Evolutionary conservation across 2,113 vertebrate species (phyloP), one percentile per base, ranked within the genome.

Genomic region (Anseranas semipalmata): DNA sequence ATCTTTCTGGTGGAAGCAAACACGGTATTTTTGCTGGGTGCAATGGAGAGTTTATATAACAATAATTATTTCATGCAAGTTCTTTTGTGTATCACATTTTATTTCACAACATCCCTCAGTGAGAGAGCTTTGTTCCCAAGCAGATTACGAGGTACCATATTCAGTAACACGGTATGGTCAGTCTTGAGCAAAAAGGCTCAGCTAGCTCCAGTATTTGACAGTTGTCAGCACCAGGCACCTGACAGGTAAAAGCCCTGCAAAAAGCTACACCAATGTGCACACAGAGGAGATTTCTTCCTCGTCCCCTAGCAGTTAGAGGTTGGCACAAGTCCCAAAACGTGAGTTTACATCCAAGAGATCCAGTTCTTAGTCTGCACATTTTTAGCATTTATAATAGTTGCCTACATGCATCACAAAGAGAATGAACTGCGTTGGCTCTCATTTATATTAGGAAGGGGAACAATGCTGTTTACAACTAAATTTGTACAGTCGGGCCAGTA

Each of bases 11-110:
- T 33, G 74, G 79, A 21, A 55, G 37, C 3, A 6, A 56, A 25
- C 1, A 2, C 2, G 24, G n/a, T 0, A 3, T n/a, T 21, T 27
- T 10, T 68, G 41, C 1, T 15, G 78, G 90, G 66, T 22, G 35
- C 76, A 65, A 15, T 0, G 22, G n/a, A 35, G 68, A 56, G 52
- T 28, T 80, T 37, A 33, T 0, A 5, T 33, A 7, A 46, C 59
- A 68, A 62, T 12, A 25, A 30, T 27, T 22, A 6, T 56, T 67
- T 56, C 75, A 19, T 1, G 74, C 82, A 50, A 76, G 21, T 4
- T 22, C 71, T 43, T 79, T 35, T 77, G 50, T 8, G 37, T 13
- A 16, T 75, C 39, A 10, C 24, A 7, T 16, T 55, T 66, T 3
- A 48, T 39, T 77, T 84, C 85, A 66, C 70, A 62, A 11, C 27